Evolutionary conservation across 1,140 invertebrate species (phyloP).

Genomic region (Lucilia cuprina): DNA sequence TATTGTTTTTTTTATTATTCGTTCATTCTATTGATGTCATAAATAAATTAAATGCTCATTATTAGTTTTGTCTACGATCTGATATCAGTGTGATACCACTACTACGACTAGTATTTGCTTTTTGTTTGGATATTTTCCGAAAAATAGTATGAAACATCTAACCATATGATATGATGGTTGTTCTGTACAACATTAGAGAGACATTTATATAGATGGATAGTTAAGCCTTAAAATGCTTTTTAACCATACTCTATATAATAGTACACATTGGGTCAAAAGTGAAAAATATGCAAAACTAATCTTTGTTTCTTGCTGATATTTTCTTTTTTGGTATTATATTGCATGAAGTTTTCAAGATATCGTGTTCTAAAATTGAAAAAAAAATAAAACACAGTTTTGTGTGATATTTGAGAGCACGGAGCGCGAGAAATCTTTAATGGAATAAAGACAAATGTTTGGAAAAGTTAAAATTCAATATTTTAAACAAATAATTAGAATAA

Average conservation of each 20-base stretch:
- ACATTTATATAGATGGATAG: not conserved
- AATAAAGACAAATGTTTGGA: too few species aligned
- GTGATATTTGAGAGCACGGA: too few species aligned
- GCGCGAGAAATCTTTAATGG: too few species aligned
- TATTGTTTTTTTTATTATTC: not conserved
- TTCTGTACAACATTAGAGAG: not conserved
- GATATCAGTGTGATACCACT: not conserved
- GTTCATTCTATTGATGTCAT: not conserved
- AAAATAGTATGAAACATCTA: not conserved
- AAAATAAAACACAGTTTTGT: too few species aligned
- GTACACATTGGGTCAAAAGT: not conserved
- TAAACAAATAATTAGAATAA: too few species aligned
- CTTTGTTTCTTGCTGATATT: too few species aligned
- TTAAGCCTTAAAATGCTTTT: not conserved
- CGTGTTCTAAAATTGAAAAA: too few species aligned
- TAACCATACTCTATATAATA: not conserved
- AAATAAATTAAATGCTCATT: slow-evolving; percentile 4
- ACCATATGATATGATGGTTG: not conserved
- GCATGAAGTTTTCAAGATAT: too few species aligned
- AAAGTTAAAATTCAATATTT: too few species aligned
- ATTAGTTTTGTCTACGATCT: not conserved
- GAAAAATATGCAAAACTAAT: too few species aligned
- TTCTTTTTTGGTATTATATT: too few species aligned
- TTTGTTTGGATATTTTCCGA: not conserved
- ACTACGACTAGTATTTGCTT: not conserved